These are phyloP conservation scores for Plectropomus leopardus DNA, from an alignment of 2,113 vertebrate species.

Conservation along the genomic window DNA sequence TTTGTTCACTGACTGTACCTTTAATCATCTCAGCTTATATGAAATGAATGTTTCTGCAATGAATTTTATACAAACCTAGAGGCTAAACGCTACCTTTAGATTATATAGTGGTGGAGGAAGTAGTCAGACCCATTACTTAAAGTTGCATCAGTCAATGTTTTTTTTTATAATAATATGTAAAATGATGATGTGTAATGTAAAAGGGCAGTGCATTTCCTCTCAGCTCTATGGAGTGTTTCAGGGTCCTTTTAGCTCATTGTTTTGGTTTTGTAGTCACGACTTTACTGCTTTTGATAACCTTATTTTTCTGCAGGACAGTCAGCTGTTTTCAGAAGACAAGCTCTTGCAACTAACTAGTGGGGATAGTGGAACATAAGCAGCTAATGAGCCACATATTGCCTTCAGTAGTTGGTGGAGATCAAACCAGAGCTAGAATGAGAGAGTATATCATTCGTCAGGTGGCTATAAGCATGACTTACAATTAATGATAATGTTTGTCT, in stretches of 20 bases:
- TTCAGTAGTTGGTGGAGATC: not conserved
- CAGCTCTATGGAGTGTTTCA: not conserved
- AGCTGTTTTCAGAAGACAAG: not conserved
- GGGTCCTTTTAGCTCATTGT: not conserved
- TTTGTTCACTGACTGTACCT: constrained; percentile 3
- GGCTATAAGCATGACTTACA: not conserved
- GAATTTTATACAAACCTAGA: not conserved
- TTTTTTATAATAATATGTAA: not conserved
- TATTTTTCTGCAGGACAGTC: not conserved
- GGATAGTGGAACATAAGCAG: not conserved
- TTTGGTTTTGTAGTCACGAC: not conserved
- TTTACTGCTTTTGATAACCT: not conserved
- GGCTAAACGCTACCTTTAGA: not conserved
- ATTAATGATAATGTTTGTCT: not conserved
- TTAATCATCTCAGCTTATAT: constrained; percentile 14
- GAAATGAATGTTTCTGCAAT: not conserved
- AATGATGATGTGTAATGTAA: not conserved
- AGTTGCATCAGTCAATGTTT: not conserved
- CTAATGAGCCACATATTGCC: not conserved
- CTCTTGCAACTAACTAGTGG: too few relatives aligned
- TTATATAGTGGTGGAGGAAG: not conserved
- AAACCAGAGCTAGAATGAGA: not conserved
- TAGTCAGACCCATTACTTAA: not conserved
- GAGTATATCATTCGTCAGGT: not conserved
- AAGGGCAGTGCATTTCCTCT: not conserved